A percentile compares a stretch with the other conserved stretches of the same genome.
Conservation (phyloP, 1,140 invertebrate genomes). For the Drosophila tani region DNA sequence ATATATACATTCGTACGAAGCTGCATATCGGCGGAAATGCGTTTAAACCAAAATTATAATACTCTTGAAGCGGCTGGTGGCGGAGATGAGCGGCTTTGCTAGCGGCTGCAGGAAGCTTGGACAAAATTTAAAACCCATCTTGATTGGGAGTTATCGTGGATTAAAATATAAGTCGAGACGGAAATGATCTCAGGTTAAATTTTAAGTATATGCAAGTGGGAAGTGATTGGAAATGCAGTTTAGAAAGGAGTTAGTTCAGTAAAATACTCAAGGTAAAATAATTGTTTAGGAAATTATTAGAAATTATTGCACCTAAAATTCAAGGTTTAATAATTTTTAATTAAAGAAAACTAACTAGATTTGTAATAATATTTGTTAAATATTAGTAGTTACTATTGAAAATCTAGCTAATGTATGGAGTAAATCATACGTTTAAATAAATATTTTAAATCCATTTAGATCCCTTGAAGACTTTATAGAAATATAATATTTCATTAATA, state of each 20-base stretch:
- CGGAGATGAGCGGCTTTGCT: slow-evolving; percentile 22
- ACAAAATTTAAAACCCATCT: slow-evolving; percentile 40
- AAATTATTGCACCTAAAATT: too few relatives aligned
- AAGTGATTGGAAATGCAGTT: not conserved
- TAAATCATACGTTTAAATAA: too few relatives aligned
- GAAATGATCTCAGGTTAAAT: not conserved
- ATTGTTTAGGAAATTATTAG: too few relatives aligned
- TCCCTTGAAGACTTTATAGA: too few relatives aligned
- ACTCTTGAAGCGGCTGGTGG: slow-evolving; percentile 23
- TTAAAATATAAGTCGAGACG: slow-evolving; percentile 9
- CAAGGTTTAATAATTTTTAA: too few relatives aligned
- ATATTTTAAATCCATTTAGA: too few relatives aligned
- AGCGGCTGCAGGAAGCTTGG: slow-evolving; percentile 25
- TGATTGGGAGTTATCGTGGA: slow-evolving; percentile 24
- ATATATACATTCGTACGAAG: not conserved
- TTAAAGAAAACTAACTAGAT: too few relatives aligned
- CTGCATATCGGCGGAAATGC: slow-evolving; percentile 60
- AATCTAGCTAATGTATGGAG: too few relatives aligned
- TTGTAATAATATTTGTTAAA: too few relatives aligned
- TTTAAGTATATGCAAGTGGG: not conserved
- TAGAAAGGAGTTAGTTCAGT: not conserved
- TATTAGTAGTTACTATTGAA: too few relatives aligned
- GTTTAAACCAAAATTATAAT: slow-evolving; percentile 58
- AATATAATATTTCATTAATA: too few relatives aligned
- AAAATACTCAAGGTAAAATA: too few relatives aligned